These are phyloP conservation scores for Butorides virescens DNA, from an alignment of 2,113 vertebrate species.

Conservation along the genomic window DNA sequence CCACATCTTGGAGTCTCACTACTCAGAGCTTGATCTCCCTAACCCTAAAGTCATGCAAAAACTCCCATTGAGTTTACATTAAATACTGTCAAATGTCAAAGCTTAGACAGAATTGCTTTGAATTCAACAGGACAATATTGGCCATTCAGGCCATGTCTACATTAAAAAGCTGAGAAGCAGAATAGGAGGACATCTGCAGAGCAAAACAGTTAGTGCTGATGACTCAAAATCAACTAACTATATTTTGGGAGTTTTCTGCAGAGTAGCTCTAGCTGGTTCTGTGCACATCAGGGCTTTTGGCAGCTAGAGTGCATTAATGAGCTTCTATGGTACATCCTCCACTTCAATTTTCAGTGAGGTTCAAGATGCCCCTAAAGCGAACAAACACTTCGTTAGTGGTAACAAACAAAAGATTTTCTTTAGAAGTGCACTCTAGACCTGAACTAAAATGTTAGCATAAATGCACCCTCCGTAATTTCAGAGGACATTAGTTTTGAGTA, in stretches of 20 bases:
- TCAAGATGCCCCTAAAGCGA: neutral
- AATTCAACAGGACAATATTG: neutral
- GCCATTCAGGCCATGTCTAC: neutral
- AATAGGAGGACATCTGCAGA: neutral
- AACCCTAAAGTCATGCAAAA: neutral
- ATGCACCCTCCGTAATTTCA: accelerated
- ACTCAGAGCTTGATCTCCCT: neutral
- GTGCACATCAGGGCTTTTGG: neutral
- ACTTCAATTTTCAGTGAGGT: neutral
- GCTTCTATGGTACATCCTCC: neutral
- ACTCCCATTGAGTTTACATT: neutral
- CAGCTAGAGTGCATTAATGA: neutral
- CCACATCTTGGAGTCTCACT: neutral
- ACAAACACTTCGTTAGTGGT: neutral
- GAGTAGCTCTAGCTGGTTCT: neutral
- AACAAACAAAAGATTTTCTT: neutral
- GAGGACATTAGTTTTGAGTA: too few relatives aligned
- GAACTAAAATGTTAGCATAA: neutral
- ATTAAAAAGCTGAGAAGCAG: neutral
- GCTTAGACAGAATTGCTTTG: neutral
- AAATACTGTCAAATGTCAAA: neutral
- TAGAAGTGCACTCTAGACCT: neutral
- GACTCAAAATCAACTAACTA: neutral
- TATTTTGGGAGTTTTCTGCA: neutral
- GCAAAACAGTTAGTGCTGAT: neutral